These are phyloP conservation scores for Sebastes goodei DNA, from an alignment of 2,797 vertebrate genomes.

Conservation along the genomic window DNA sequence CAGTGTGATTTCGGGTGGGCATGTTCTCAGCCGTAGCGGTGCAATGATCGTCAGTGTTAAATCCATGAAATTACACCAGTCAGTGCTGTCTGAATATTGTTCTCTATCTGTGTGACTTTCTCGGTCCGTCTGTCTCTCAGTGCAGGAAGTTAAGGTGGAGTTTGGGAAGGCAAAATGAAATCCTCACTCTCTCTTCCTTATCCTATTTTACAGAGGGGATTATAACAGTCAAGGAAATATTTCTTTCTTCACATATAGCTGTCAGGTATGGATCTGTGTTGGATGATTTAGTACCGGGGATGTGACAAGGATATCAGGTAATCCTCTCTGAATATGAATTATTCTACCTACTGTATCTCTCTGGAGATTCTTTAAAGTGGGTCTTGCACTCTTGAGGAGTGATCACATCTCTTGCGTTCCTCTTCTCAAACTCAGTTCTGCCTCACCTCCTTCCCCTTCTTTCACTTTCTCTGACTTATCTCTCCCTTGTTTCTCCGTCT, in stretches of 20 bases:
- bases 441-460: neutral
- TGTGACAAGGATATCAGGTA: slow-evolving; percentile 48
- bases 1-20: neutral
- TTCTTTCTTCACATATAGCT: slow-evolving; percentile 27
- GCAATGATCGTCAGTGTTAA: neutral
- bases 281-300: slow-evolving; percentile 36
- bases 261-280: slow-evolving; percentile 53
- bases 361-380: slow-evolving; percentile 11
- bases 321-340: slow-evolving; percentile 58
- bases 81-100: neutral
- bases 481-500: neutral
- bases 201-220: slow-evolving; percentile 36
- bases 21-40: neutral
- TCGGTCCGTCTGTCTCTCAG: neutral
- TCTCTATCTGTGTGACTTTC: neutral
- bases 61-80: neutral
- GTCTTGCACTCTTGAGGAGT: slow-evolving; percentile 18
- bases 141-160: slow-evolving; percentile 15
- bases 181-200: neutral
- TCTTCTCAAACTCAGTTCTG: neutral
- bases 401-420: neutral
- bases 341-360: slow-evolving; percentile 5
- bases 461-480: neutral
- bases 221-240: slow-evolving; percentile 25
- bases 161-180: slow-evolving; percentile 10